Percentiles rank a stretch among this genome's conserved stretches.
These are phyloP conservation scores for Hedya salicella DNA, from an alignment of 2,888 invertebrate genomes.

Conservation along the genomic window DNA sequence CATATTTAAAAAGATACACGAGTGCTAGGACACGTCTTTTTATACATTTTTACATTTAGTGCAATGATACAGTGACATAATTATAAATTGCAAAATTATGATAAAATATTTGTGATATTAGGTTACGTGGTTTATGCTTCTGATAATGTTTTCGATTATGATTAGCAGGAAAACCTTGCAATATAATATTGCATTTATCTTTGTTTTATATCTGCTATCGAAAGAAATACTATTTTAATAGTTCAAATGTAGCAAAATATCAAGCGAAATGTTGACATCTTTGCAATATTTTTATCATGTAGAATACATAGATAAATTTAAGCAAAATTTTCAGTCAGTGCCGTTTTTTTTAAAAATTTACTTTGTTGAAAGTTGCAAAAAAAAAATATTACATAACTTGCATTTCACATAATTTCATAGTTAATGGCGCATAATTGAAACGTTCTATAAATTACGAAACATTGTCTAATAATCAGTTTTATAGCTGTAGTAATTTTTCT, in stretches of 20 bases:
- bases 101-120: slow-evolving; percentile 39
- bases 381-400: background rate
- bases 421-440: background rate
- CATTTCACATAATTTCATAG: background rate
- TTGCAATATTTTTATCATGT: background rate
- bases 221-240: background rate
- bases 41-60: slow-evolving; percentile 45
- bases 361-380: background rate
- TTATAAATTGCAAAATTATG: slow-evolving; percentile 43
- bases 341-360: background rate
- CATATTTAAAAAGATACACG: slow-evolving; percentile 47
- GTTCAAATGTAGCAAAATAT: background rate
- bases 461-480: slow-evolving; percentile 1
- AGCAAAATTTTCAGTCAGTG: background rate
- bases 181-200: background rate
- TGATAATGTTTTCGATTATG: background rate
- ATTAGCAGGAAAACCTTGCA: slow-evolving; percentile 1
- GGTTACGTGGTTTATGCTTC: slow-evolving; percentile 16
- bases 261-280: background rate
- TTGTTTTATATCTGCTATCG: background rate
- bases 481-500: background rate
- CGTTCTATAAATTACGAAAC: background rate
- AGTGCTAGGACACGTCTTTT: slow-evolving; percentile 37
- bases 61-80: slow-evolving; percentile 51
- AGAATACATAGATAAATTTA: background rate